These are phyloP conservation scores for Hirtodrosophila duncani DNA, from an alignment of 2,888 invertebrate species.

Conservation along the genomic window DNA sequence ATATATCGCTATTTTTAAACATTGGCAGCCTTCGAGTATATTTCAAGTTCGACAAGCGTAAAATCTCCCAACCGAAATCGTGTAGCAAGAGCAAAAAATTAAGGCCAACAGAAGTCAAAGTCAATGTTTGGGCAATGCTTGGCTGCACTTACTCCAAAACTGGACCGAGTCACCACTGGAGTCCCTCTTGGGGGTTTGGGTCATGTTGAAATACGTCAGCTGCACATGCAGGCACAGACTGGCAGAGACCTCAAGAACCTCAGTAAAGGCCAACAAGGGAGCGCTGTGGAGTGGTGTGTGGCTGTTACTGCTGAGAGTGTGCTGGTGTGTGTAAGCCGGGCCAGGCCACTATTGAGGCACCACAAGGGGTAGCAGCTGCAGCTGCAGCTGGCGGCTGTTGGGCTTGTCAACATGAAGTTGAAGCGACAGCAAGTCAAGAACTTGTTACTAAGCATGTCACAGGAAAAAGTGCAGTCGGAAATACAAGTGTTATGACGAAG, in stretches of 20 bases:
- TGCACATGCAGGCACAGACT: conserved; percentile 35
- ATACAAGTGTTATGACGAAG: no score
- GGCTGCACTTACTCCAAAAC: conserved; percentile 15
- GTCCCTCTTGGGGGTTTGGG: no score
- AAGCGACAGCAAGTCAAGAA: conserved; percentile 29
- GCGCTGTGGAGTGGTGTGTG: not conserved
- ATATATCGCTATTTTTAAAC: no score
- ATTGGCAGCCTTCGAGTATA: no score
- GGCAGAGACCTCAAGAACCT: conserved; percentile 32
- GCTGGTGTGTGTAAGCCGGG: conserved; percentile 13
- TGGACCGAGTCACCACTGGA: no score
- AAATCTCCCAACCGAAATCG: no score
- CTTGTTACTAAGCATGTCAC: not conserved
- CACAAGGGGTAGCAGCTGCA: conserved; percentile 1
- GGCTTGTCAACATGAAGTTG: conserved; percentile 52
- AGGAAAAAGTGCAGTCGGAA: not conserved
- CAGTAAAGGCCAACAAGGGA: conserved; percentile 6
- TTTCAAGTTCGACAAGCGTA: no score
- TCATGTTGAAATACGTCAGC: conserved; percentile 56
- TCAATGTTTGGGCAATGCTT: conserved; percentile 51
- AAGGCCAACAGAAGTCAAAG: conserved; percentile 50
- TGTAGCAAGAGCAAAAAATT: no score
- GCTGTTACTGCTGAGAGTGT: not conserved
- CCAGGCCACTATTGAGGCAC: conserved; percentile 27
- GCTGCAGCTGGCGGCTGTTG: conserved; percentile 49